These are phyloP conservation scores for Clarias laeviceps DNA, from an alignment of 2,797 vertebrate species.

Conservation along the genomic window DNA sequence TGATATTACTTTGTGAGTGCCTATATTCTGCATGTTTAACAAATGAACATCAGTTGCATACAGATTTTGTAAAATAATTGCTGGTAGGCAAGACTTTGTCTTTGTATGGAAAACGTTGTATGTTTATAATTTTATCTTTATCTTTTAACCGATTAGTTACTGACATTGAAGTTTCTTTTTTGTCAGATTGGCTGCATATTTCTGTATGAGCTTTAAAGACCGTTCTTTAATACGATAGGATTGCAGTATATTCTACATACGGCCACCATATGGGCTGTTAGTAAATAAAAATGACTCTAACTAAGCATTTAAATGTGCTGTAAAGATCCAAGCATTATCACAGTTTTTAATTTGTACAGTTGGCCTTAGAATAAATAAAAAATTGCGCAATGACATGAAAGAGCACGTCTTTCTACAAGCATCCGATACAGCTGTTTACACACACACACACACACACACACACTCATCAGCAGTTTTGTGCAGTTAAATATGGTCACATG, in stretches of 20 bases:
- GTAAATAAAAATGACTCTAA: not conserved
- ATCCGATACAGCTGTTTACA: not conserved
- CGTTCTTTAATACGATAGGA: not conserved
- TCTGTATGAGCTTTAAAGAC: not conserved
- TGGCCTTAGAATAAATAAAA: not conserved
- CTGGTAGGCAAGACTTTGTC: not conserved
- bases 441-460: not conserved
- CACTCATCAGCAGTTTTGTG: not conserved
- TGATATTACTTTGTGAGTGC: not conserved
- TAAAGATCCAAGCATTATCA: not conserved
- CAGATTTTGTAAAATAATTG: not conserved
- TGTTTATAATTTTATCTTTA: not conserved
- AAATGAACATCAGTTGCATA: not conserved
- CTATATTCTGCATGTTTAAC: too few relatives aligned
- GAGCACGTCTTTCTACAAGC: not conserved
- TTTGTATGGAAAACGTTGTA: not conserved
- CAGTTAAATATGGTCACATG: constrained; percentile 6
- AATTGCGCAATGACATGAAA: not conserved
- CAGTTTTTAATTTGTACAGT: not conserved
- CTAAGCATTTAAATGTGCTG: not conserved
- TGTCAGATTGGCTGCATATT: not conserved
- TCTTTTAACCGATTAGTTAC: not conserved
- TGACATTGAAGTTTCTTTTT: not conserved
- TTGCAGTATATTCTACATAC: not conserved
- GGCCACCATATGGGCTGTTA: not conserved